Evolutionary conservation across 2,113 vertebrate species (phyloP).

Genomic region (Phoxinus phoxinus): DNA sequence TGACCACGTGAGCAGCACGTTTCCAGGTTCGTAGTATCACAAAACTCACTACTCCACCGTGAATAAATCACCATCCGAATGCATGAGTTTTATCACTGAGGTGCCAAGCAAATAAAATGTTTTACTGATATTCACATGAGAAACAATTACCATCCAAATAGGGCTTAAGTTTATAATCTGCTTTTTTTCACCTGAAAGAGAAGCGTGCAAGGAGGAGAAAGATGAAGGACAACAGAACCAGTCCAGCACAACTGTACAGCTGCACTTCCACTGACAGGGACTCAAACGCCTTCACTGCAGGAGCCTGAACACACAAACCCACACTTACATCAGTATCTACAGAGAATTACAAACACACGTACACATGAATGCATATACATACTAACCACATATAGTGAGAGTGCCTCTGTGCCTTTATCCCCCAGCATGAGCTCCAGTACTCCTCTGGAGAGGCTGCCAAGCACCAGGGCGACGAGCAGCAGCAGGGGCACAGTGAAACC

Average conservation of each 20-base stretch:
- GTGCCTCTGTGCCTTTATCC: conserved; percentile 61
- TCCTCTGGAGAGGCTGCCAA: conserved; percentile 72
- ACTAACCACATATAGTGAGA: conserved; percentile 77
- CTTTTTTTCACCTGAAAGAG: conserved; percentile 72
- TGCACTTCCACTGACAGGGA: conserved; percentile 70
- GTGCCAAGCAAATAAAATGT: too few species aligned
- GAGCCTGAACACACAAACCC: conserved; percentile 61
- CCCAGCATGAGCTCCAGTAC: conserved; percentile 72
- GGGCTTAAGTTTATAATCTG: background rate
- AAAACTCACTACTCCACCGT: too few species aligned
- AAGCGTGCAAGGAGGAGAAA: conserved; percentile 76
- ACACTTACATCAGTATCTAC: conserved; percentile 1
- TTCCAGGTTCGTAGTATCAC: too few species aligned
- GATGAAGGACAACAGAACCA: conserved; percentile 76
- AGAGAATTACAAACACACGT: background rate
- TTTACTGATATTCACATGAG: too few species aligned
- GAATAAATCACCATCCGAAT: too few species aligned
- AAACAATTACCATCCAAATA: too few species aligned
- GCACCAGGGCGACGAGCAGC: conserved; percentile 70
- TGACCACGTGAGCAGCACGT: too few species aligned
- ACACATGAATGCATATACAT: background rate
- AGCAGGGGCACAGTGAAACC: conserved; percentile 77
- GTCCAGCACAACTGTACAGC: conserved; percentile 70
- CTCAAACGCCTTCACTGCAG: conserved; percentile 66
- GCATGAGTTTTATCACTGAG: too few species aligned